Conservation (phyloP, 2,113 vertebrate species). For the Aptenodytes patagonicus region DNA sequence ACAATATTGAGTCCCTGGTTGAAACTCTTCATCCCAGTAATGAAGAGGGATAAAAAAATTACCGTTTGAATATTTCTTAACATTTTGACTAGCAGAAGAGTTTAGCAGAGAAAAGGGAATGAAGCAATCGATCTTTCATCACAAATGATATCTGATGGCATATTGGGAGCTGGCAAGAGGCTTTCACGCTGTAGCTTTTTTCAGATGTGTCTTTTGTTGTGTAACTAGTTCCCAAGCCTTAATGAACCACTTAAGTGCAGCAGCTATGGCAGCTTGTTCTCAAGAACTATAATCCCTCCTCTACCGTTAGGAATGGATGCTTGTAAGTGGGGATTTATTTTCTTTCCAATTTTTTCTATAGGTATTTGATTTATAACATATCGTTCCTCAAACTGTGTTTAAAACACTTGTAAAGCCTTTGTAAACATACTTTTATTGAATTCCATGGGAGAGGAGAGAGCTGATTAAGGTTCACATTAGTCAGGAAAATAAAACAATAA, state of each 20-base stretch:
- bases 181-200: not conserved
- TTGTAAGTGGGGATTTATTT: not conserved
- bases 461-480: constrained; percentile 6
- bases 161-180: not conserved
- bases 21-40: not conserved
- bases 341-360: not conserved
- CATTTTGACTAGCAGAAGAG: not conserved
- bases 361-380: not conserved
- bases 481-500: constrained; percentile 16
- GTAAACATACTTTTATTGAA: constrained; percentile 33
- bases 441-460: not conserved
- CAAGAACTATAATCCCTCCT: not conserved
- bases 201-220: not conserved
- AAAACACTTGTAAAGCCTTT: not conserved
- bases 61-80: not conserved
- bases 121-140: not conserved
- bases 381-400: constrained; percentile 4
- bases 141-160: not conserved
- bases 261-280: not conserved
- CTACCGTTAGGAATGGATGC: not conserved
- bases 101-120: not conserved
- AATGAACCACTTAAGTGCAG: not conserved
- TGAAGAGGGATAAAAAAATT: not conserved
- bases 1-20: not conserved
- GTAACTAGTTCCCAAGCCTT: not conserved